A percentile compares a stretch with the other conserved stretches of the same genome.
phyloP scores from a whole-genome alignment of 2,888 invertebrate genomes.

The Tetranychus truncatus region DNA sequence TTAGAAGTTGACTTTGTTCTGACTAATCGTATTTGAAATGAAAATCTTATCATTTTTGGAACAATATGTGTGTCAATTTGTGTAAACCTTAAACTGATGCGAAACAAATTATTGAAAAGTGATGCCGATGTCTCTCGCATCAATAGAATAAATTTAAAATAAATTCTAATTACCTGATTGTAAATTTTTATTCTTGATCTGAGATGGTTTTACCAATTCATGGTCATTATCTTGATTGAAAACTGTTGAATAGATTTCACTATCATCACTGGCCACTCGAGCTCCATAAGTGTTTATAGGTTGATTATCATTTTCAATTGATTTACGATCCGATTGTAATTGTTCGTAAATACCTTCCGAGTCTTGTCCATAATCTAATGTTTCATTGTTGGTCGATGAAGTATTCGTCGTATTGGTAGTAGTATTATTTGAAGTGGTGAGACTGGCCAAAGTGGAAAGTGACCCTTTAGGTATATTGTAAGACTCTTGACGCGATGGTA shows the following conservation, averaged over 20 bases:
- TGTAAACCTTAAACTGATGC: too few relatives aligned
- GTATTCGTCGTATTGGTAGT: background rate
- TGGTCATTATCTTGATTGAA: conserved; percentile 40
- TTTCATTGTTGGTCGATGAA: background rate
- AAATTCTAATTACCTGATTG: conserved; percentile 39
- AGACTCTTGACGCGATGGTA: conserved; percentile 28
- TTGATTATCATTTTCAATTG: background rate
- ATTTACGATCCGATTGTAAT: conserved; percentile 32
- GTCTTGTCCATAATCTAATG: conserved; percentile 22
- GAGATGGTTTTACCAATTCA: conserved; percentile 35
- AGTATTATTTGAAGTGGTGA: background rate
- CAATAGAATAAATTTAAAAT: background rate
- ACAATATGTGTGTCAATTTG: too few relatives aligned
- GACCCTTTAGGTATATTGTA: conserved; percentile 27
- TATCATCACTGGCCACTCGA: conserved; percentile 43
- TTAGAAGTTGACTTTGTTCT: background rate
- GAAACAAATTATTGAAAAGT: background rate
- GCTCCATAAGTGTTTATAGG: conserved; percentile 35
- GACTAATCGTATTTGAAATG: too few relatives aligned
- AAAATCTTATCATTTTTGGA: too few relatives aligned
- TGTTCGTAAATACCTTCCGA: conserved; percentile 43
- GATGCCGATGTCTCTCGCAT: background rate
- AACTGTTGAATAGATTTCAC: conserved; percentile 31
- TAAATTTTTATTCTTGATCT: conserved; percentile 35
- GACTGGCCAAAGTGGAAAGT: conserved; percentile 10